Percentiles rank a stretch among this genome's conserved stretches.
These are phyloP conservation scores for Mastacembelus armatus DNA, from an alignment of 2,797 vertebrate genomes.

Conservation along the genomic window DNA sequence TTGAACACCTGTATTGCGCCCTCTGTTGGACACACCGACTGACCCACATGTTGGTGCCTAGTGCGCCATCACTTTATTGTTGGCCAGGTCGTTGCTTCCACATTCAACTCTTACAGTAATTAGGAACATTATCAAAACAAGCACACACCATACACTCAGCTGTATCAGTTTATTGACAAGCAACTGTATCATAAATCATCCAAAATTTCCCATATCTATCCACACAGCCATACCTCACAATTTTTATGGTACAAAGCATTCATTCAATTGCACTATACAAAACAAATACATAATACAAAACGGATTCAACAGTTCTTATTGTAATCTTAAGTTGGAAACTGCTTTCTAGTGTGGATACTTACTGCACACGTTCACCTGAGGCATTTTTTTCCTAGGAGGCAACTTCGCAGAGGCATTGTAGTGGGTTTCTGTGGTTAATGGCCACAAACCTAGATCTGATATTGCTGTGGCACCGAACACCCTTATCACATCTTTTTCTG, in stretches of 20 bases:
- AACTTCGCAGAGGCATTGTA: slow-evolving; percentile 72
- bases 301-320: slow-evolving; percentile 32
- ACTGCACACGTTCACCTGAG: slow-evolving; percentile 73
- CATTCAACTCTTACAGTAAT: too few species aligned
- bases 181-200: slow-evolving; percentile 47
- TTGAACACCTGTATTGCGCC: too few species aligned
- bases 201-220: slow-evolving; percentile 10
- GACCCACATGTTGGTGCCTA: too few species aligned
- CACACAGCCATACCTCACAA: slow-evolving; percentile 66
- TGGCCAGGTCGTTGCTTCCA: too few species aligned
- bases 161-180: slow-evolving; percentile 69
- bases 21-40: too few species aligned
- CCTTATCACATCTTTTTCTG: slow-evolving; percentile 3
- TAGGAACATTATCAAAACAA: too few species aligned
- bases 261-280: slow-evolving; percentile 56
- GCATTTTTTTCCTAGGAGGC: too few species aligned
- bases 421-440: slow-evolving; percentile 45
- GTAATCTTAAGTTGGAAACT: slow-evolving; percentile 32
- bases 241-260: slow-evolving; percentile 64
- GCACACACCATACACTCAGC: not conserved
- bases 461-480: slow-evolving; percentile 61
- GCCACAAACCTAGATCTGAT: slow-evolving; percentile 56
- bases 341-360: slow-evolving; percentile 47
- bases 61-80: too few species aligned
- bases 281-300: slow-evolving; percentile 69